Evolutionary conservation across 2,888 invertebrate species (phyloP).

Genomic region (Conops quadrifasciatus): DNA sequence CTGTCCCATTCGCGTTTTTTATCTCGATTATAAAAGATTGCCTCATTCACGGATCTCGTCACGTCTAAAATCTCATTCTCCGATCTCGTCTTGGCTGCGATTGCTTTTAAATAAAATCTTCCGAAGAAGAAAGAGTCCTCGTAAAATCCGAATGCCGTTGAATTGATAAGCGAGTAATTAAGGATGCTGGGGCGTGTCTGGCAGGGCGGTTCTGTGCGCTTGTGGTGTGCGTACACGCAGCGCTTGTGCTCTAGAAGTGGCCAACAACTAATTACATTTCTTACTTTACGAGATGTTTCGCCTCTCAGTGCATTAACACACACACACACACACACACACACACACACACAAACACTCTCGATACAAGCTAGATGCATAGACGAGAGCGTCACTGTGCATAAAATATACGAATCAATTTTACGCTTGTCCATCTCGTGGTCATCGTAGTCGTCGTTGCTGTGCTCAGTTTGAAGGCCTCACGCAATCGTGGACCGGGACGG

Average conservation of each 20-base stretch:
- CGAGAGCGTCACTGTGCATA: conserved; percentile 42
- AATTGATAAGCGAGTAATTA: conserved; percentile 3
- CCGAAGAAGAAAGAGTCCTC: too few species aligned
- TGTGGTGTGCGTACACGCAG: conserved; percentile 22
- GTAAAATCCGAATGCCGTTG: not conserved
- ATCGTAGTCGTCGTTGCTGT: not conserved
- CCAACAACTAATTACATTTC: conserved; percentile 39
- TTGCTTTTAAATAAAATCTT: not conserved
- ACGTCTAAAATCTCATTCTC: too few species aligned
- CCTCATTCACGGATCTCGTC: too few species aligned
- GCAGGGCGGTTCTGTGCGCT: not conserved
- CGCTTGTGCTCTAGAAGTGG: conserved; percentile 7
- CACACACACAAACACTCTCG: conserved; percentile 7
- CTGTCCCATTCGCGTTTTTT: too few species aligned
- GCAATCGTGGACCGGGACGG: not conserved
- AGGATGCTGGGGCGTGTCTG: conserved; percentile 17
- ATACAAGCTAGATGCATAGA: not conserved
- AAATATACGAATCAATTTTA: conserved; percentile 58
- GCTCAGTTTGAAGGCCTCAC: not conserved
- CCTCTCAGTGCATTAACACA: conserved; percentile 42
- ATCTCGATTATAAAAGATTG: too few species aligned
- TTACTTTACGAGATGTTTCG: conserved; percentile 44
- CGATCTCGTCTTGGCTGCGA: not conserved
- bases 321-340: conserved; percentile 26
- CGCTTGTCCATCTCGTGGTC: conserved; percentile 57